phyloP scores from a whole-genome alignment of 2,888 invertebrate species.

The Brachynemurus nebulosus region DNA sequence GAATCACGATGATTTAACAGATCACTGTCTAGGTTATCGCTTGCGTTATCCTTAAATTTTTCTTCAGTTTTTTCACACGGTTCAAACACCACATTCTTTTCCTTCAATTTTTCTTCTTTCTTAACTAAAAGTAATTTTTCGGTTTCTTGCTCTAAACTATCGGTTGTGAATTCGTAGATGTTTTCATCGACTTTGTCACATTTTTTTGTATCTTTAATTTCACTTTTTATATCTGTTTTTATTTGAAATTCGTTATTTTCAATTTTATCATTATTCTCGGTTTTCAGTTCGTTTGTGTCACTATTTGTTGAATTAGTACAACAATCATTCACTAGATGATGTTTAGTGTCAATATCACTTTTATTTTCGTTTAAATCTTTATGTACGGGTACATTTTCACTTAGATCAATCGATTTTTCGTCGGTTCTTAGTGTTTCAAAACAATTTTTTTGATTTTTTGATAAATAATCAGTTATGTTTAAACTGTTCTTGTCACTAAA shows the following conservation, averaged over 20 bases:
- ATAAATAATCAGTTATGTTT: neutral
- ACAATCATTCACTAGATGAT: slow-evolving; percentile 28
- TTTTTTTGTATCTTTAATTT: neutral
- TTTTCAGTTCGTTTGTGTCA: too few relatives aligned
- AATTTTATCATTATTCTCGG: too few relatives aligned
- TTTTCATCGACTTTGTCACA: neutral
- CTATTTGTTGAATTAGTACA: too few relatives aligned
- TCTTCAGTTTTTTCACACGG: neutral
- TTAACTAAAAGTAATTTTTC: neutral
- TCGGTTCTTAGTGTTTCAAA: too few relatives aligned
- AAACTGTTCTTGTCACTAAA: slow-evolving; percentile 12
- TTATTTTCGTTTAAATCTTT: slow-evolving; percentile 28
- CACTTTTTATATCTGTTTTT: slow-evolving; percentile 3
- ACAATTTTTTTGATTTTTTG: neutral
- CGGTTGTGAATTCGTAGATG: neutral
- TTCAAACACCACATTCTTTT: neutral
- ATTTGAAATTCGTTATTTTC: too few relatives aligned
- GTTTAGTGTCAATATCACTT: slow-evolving; percentile 19
- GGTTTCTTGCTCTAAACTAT: too few relatives aligned
- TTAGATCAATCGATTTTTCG: neutral
- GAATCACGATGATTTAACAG: neutral
- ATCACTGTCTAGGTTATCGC: neutral
- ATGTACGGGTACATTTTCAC: neutral
- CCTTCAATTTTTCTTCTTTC: neutral
- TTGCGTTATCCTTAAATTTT: neutral